Conservation (phyloP, 64 coral and sea anemone genomes). For the Anthopleura sola region DNA sequence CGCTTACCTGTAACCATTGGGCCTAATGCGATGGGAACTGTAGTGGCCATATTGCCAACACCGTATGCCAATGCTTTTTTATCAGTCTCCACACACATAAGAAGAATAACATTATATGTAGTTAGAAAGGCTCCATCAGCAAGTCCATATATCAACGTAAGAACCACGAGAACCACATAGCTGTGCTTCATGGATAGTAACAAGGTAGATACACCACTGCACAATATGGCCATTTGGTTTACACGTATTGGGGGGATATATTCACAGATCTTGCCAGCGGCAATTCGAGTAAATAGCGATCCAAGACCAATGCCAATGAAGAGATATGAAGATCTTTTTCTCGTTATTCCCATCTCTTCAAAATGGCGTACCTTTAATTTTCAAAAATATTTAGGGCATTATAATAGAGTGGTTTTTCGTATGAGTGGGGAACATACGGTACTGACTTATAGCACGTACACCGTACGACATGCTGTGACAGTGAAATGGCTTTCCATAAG, state of each 20-base stretch:
- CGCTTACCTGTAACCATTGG: background rate
- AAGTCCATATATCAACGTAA: constrained; percentile 34
- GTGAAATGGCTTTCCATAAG: too few species aligned
- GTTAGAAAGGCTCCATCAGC: constrained; percentile 35
- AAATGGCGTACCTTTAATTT: constrained; percentile 49
- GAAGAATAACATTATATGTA: background rate
- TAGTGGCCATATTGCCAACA: background rate
- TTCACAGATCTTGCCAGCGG: constrained; percentile 42
- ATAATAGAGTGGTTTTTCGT: too few species aligned
- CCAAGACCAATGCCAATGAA: constrained; percentile 31
- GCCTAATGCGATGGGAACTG: background rate
- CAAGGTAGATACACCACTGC: constrained; percentile 11
- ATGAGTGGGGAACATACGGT: too few species aligned
- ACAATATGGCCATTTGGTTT: constrained; percentile 23
- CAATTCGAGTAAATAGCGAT: constrained; percentile 31
- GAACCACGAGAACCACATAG: constrained; percentile 32
- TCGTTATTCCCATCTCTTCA: constrained; percentile 34
- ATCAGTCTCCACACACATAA: background rate
- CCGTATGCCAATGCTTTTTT: background rate
- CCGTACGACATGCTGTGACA: too few species aligned
- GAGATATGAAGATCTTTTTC: constrained; percentile 29
- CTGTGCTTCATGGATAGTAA: constrained; percentile 27
- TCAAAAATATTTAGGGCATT: too few species aligned
- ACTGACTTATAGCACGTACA: too few species aligned
- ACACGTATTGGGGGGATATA: constrained; percentile 9